Evolutionary conservation across 2,797 vertebrate species (phyloP).

Genomic region (Propithecus perrieri): DNA sequence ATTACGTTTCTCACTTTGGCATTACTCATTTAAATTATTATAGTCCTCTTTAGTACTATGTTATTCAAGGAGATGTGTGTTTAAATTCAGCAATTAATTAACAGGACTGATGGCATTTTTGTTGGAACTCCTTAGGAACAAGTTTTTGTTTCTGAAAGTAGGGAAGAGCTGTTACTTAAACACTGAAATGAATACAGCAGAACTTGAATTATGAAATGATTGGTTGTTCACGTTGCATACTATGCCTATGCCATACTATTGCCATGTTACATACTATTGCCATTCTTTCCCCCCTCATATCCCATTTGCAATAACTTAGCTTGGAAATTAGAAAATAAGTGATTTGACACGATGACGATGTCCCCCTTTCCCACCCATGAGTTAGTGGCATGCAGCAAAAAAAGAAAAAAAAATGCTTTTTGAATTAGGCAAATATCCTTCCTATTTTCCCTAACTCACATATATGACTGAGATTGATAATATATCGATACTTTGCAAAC

Average conservation of each 20-base stretch:
- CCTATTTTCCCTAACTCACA: neutral
- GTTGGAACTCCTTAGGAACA: neutral
- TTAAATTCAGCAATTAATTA: neutral
- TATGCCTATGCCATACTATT: too few species aligned
- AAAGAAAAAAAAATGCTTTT: neutral
- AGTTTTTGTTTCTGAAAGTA: conserved; percentile 7
- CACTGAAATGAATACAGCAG: too few species aligned
- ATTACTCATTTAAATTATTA: neutral
- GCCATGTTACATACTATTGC: fast-evolving
- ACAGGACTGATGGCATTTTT: neutral
- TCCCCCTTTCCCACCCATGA: neutral
- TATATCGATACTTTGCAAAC: neutral
- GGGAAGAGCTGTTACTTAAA: neutral
- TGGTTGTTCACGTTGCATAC: neutral
- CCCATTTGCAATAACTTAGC: neutral
- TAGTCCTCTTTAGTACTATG: neutral
- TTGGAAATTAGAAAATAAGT: neutral
- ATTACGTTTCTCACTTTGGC: neutral
- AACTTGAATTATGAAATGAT: neutral
- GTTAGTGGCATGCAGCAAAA: neutral
- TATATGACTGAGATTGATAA: neutral
- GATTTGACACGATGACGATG: neutral
- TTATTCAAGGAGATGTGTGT: neutral
- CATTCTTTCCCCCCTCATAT: neutral
- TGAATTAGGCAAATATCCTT: neutral